A percentile compares a stretch with the other conserved stretches of the same genome.
Conservation (phyloP, 2,797 vertebrate genomes). For the Coluber constrictor region DNA sequence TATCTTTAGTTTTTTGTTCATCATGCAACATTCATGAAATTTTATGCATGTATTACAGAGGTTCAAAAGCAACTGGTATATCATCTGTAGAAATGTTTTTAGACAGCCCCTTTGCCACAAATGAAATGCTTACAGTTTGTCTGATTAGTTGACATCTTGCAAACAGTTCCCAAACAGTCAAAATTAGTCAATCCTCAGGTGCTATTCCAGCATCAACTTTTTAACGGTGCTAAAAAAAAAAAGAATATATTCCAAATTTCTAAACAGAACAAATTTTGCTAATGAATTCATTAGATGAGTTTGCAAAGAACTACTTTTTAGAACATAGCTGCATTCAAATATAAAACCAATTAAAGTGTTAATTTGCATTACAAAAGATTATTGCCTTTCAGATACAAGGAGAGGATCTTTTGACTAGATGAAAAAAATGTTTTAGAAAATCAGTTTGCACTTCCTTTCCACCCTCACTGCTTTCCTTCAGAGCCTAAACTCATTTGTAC, state of each 20-base stretch:
- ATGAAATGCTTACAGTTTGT: not conserved
- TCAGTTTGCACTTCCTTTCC: rapidly evolving
- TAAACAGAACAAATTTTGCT: slow-evolving; percentile 5
- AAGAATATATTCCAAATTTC: not conserved
- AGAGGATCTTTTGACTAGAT: not conserved
- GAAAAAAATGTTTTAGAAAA: not conserved
- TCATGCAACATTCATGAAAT: not conserved
- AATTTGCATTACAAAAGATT: not conserved
- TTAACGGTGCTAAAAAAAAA: not conserved
- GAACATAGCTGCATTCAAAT: slow-evolving; percentile 6
- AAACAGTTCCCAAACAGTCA: not conserved
- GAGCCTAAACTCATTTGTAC: not conserved
- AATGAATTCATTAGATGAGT: slow-evolving; percentile 3
- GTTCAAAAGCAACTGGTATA: not conserved
- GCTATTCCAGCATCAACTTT: not conserved
- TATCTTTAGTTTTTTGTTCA: not conserved
- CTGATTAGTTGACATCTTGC: not conserved
- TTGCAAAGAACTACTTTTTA: slow-evolving; percentile 12
- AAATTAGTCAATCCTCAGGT: not conserved
- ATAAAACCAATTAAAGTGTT: slow-evolving; percentile 7
- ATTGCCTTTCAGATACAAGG: slow-evolving; percentile 10
- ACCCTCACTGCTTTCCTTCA: not conserved
- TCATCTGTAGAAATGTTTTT: not conserved
- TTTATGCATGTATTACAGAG: not conserved
- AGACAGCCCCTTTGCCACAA: not conserved